Percentiles rank a stretch among this genome's conserved stretches.
phyloP scores from a whole-genome alignment of 2,113 vertebrate species.

The Chaetodon auriga region DNA sequence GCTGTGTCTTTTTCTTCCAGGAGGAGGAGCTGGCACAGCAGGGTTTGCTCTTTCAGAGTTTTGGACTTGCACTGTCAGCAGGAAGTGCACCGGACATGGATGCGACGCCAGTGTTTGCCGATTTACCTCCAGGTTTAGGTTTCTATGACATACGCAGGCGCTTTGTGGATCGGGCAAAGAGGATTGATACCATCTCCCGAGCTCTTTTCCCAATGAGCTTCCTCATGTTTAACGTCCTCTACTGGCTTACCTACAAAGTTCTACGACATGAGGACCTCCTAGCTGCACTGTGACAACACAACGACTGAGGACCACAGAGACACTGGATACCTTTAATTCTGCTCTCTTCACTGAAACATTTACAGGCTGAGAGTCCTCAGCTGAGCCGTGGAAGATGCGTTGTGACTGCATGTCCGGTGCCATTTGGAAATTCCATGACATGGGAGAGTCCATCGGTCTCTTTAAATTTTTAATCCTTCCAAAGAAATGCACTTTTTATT shows the following conservation, averaged over 20 bases:
- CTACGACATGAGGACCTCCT: conserved; percentile 89
- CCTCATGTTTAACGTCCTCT: conserved; percentile 95
- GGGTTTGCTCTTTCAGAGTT: conserved; percentile 88
- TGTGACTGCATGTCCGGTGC: conserved; percentile 63
- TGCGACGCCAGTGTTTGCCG: conserved; percentile 82
- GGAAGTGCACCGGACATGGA: conserved; percentile 83
- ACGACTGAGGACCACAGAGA: conserved; percentile 13
- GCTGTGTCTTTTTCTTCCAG: conserved; percentile 46
- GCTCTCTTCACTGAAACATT: conserved; percentile 59
- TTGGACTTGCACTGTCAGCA: conserved; percentile 84
- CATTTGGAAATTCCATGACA: conserved; percentile 28
- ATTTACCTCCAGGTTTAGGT: conserved; percentile 79
- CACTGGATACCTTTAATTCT: conserved; percentile 32
- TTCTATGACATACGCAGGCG: conserved; percentile 85
- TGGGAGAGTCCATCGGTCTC: conserved; percentile 37
- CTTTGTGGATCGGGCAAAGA: conserved; percentile 90
- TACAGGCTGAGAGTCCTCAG: conserved; percentile 53
- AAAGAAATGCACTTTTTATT: conserved; percentile 62
- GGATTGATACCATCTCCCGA: conserved; percentile 93
- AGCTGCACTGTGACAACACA: conserved; percentile 63
- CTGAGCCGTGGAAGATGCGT: conserved; percentile 34
- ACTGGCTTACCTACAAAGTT: conserved; percentile 96
- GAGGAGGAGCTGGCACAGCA: conserved; percentile 89
- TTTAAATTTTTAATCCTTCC: conserved; percentile 58
- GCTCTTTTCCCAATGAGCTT: conserved; percentile 95